Conservation (phyloP, 2,797 vertebrate species). For the Sebastes nivosus region DNA sequence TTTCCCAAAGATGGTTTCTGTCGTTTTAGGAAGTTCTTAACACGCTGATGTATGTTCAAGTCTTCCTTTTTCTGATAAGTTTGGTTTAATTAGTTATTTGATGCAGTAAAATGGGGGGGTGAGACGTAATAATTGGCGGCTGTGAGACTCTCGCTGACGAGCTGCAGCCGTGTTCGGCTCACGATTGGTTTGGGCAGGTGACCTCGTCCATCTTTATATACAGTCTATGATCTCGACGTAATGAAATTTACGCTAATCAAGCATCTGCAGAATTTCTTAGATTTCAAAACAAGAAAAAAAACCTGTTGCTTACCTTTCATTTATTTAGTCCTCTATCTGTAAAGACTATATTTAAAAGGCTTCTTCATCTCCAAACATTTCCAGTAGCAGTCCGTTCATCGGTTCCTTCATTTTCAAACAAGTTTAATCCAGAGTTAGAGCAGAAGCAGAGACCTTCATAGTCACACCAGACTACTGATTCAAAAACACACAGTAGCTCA, state of each 20-base stretch:
- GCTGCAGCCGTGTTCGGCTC: rapidly evolving
- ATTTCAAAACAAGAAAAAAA: background rate
- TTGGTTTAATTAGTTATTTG: too few relatives aligned
- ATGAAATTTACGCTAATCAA: background rate
- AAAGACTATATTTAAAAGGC: slow-evolving; percentile 38
- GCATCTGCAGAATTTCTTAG: background rate
- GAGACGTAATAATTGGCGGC: too few relatives aligned
- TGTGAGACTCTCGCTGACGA: too few relatives aligned
- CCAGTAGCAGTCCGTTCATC: slow-evolving; percentile 50
- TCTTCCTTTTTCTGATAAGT: too few relatives aligned
- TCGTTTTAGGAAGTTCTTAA: too few relatives aligned
- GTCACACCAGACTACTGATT: slow-evolving; percentile 48
- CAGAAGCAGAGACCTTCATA: slow-evolving; percentile 63
- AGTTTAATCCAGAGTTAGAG: slow-evolving; percentile 67
- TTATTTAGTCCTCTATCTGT: slow-evolving; percentile 26
- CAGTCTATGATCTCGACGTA: background rate
- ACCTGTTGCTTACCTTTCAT: slow-evolving; percentile 62
- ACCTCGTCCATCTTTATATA: too few relatives aligned
- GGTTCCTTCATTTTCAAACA: slow-evolving; percentile 76
- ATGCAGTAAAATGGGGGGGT: too few relatives aligned
- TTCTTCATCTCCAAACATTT: slow-evolving; percentile 59
- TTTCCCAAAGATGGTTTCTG: too few relatives aligned
- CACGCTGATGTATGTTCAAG: too few relatives aligned
- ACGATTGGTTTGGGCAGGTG: too few relatives aligned
- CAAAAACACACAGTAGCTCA: slow-evolving; percentile 65